phyloP scores from a whole-genome alignment of 30 jellyfish, hydroid and myxozoan species.

The Turritopsis rubra region DNA sequence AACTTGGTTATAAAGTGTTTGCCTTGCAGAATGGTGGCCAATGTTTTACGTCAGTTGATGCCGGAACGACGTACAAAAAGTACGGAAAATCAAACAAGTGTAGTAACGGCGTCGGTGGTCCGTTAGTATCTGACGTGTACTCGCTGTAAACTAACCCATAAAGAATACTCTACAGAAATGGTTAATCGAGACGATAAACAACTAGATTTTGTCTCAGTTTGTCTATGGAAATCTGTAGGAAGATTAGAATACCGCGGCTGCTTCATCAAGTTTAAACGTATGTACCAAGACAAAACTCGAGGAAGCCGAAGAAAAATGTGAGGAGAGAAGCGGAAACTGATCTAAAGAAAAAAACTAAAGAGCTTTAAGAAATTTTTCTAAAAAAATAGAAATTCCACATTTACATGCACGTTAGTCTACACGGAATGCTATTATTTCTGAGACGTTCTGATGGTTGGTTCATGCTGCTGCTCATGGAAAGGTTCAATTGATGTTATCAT shows the following conservation, averaged over 20 bases:
- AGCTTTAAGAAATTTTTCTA: not conserved
- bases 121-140: slow-evolving; percentile 74
- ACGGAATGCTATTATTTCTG: too few relatives aligned
- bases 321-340: not conserved
- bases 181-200: not conserved
- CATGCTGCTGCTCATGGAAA: not conserved
- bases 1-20: slow-evolving; percentile 74
- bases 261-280: not conserved
- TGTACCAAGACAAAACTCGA: not conserved
- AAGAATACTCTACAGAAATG: not conserved
- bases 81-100: slow-evolving; percentile 69
- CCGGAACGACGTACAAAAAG: slow-evolving; percentile 41
- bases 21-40: slow-evolving; percentile 90
- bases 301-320: not conserved
- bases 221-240: too few relatives aligned
- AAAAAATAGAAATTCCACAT: not conserved
- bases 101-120: slow-evolving; percentile 75
- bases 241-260: too few relatives aligned
- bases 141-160: slow-evolving; percentile 14
- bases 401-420: not conserved
- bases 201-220: not conserved
- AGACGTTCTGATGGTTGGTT: not conserved
- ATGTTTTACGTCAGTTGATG: slow-evolving; percentile 75
- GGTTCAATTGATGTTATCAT: not conserved
- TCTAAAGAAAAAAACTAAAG: too few relatives aligned